phyloP scores from a whole-genome alignment of 2,888 invertebrate species.

The Rhyacophila evoluta region DNA sequence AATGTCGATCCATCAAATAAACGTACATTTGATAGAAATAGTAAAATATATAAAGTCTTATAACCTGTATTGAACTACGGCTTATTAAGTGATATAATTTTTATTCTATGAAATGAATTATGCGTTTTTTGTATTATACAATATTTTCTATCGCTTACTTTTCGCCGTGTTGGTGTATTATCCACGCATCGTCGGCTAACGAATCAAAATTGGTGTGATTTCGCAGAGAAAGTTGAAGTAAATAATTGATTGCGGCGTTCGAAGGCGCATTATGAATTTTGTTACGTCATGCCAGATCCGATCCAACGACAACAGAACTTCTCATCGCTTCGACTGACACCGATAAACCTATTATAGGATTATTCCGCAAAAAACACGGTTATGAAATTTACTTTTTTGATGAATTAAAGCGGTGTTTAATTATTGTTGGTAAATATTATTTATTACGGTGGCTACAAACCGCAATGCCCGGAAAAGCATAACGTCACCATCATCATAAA shows the following conservation, averaged over 20 bases:
- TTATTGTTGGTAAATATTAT: neutral
- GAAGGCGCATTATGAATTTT: neutral
- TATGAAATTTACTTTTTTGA: neutral
- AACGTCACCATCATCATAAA: too few species aligned
- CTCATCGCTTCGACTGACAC: neutral
- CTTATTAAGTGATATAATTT: too few species aligned
- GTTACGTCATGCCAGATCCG: neutral
- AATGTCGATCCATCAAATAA: too few species aligned
- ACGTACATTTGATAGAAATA: too few species aligned
- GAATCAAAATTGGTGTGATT: neutral
- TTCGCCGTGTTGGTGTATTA: neutral
- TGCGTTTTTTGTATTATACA: too few species aligned
- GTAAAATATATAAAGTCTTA: too few species aligned
- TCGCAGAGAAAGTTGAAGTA: constrained; percentile 7
- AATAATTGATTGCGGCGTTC: neutral
- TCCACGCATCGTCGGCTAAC: neutral
- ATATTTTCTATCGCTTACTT: neutral
- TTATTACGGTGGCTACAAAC: too few species aligned
- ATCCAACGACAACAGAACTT: neutral
- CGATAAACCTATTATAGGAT: neutral
- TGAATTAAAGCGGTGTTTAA: neutral
- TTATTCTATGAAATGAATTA: too few species aligned
- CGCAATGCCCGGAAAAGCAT: too few species aligned
- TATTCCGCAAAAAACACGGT: neutral
- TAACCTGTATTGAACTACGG: too few species aligned